These are phyloP conservation scores for Nemurella pictetii DNA, from an alignment of 2,888 invertebrate species.

Conservation along the genomic window DNA sequence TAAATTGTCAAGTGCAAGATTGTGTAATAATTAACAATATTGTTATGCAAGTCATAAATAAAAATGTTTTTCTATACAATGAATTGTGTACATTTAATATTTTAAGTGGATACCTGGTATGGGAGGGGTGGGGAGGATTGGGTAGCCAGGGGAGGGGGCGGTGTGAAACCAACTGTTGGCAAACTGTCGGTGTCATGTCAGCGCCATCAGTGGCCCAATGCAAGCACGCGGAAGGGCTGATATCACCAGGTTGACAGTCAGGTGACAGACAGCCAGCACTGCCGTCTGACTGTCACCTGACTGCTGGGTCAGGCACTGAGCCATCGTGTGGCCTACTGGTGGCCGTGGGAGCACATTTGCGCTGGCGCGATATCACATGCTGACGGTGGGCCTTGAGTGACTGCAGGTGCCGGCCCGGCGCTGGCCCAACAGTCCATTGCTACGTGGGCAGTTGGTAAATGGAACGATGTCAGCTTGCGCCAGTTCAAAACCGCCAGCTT, in stretches of 20 bases:
- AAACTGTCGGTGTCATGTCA: not conserved
- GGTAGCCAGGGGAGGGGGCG: not conserved
- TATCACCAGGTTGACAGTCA: not conserved
- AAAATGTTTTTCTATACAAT: too few species aligned
- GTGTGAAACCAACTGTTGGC: not conserved
- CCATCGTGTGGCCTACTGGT: not conserved
- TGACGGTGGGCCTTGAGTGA: not conserved
- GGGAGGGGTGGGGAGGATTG: not conserved
- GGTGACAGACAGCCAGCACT: not conserved
- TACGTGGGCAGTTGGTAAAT: not conserved
- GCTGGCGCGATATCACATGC: not conserved
- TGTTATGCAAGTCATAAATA: too few species aligned
- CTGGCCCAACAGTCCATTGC: slow-evolving; percentile 5
- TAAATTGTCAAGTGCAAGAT: not conserved
- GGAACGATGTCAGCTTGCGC: too few species aligned
- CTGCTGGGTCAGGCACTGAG: not conserved
- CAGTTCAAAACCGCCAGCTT: too few species aligned
- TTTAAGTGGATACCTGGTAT: not conserved
- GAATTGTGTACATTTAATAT: not conserved
- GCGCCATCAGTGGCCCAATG: not conserved
- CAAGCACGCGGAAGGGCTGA: not conserved
- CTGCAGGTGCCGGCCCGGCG: not conserved
- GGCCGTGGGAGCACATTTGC: not conserved
- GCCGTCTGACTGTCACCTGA: not conserved
- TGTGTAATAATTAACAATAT: not conserved